phyloP scores from a whole-genome alignment of 1,140 invertebrate genomes.

The Arion vulgaris region DNA sequence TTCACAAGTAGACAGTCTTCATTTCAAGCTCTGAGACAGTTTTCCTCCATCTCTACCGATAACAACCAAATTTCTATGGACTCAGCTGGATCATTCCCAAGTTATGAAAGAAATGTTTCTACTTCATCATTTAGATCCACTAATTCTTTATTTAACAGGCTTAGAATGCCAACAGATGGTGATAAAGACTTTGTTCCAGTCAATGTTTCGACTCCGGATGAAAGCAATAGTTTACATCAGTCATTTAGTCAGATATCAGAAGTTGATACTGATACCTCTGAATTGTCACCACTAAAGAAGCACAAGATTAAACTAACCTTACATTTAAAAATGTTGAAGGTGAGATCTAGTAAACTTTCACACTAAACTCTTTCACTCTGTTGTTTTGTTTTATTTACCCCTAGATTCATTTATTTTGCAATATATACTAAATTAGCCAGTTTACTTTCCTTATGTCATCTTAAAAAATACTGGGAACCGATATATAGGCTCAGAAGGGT shows the following conservation, averaged over 20 bases:
- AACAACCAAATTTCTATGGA: background rate
- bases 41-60: background rate
- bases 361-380: too few species aligned
- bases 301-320: constrained; percentile 35
- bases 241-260: background rate
- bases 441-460: too few species aligned
- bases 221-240: background rate
- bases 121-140: background rate
- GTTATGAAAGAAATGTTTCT: background rate
- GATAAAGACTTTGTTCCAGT: background rate
- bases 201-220: background rate
- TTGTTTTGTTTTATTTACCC: too few species aligned
- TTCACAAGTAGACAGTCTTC: constrained; percentile 17
- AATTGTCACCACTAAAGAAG: background rate
- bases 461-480: too few species aligned
- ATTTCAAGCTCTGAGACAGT: background rate
- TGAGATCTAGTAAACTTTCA: too few species aligned
- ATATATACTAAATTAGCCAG: too few species aligned
- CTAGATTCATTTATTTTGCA: too few species aligned
- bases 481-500: too few species aligned
- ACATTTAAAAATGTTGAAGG: constrained; percentile 42
- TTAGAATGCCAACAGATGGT: background rate
- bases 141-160: background rate
- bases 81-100: background rate
- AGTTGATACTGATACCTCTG: background rate